Percentiles rank a stretch among this genome's conserved stretches.
phyloP scores from a whole-genome alignment of 92 coral and sea anemone genomes.

The Actinostola sp. region DNA sequence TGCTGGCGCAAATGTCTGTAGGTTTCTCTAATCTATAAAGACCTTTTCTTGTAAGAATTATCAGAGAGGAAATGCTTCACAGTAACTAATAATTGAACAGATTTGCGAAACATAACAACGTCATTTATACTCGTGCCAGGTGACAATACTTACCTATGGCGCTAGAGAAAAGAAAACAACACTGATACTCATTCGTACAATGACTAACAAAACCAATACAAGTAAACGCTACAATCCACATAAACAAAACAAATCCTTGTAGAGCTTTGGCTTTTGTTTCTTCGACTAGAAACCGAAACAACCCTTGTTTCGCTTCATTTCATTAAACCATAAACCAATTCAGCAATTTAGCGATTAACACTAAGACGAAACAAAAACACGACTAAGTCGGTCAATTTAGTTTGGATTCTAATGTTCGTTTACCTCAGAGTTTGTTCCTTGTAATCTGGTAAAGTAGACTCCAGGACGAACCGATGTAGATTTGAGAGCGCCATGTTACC shows the following conservation, averaged over 20 bases:
- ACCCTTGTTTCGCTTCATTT: not conserved
- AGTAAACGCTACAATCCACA: not conserved
- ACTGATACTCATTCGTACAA: not conserved
- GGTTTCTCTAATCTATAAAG: too few relatives aligned
- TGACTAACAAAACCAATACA: not conserved
- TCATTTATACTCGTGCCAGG: too few relatives aligned
- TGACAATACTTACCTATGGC: too few relatives aligned
- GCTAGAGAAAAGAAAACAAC: too few relatives aligned
- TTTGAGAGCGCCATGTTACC: slow-evolving; percentile 20
- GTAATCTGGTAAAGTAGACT: slow-evolving; percentile 1
- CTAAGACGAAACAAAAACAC: too few relatives aligned
- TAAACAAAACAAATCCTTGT: not conserved
- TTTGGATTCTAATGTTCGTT: not conserved
- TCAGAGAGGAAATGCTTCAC: too few relatives aligned
- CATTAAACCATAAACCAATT: not conserved
- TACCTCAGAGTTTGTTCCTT: slow-evolving; percentile 26
- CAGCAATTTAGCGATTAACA: too few relatives aligned
- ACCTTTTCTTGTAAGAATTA: too few relatives aligned
- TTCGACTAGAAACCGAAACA: not conserved
- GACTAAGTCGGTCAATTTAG: not conserved
- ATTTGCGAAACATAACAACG: too few relatives aligned
- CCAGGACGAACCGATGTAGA: slow-evolving; percentile 14
- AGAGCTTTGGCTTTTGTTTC: not conserved
- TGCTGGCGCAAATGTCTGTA: too few relatives aligned
- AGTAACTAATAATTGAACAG: too few relatives aligned